Conservation (phyloP, 2,113 vertebrate genomes). For the Semnopithecus entellus region DNA sequence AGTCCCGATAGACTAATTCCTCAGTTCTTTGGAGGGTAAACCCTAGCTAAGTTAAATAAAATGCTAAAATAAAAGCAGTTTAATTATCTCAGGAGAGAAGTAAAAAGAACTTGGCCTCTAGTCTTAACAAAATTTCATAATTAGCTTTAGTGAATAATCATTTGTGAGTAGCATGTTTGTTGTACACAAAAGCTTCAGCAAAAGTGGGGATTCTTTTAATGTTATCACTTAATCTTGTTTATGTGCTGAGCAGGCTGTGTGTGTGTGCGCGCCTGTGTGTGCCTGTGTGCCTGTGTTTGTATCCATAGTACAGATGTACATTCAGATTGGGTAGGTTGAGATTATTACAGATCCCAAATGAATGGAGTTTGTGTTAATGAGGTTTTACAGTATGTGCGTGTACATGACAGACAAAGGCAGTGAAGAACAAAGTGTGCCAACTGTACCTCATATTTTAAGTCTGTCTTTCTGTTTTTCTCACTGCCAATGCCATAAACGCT, state of each 20-base stretch:
- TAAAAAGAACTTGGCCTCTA: conserved; percentile 38
- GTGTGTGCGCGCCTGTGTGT: background rate
- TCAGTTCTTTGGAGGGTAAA: conserved; percentile 60
- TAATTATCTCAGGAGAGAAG: conserved; percentile 52
- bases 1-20: conserved; percentile 56
- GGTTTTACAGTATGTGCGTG: background rate
- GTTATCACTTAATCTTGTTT: conserved; percentile 23
- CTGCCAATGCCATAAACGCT: background rate
- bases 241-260: background rate
- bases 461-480: conserved; percentile 35
- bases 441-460: conserved; percentile 32
- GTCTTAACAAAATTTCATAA: conserved; percentile 62
- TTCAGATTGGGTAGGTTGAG: background rate
- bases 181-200: conserved; percentile 40
- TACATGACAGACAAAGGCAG: conserved; percentile 28
- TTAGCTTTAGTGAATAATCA: conserved; percentile 44
- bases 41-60: conserved; percentile 58
- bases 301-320: background rate
- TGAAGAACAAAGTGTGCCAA: conserved; percentile 24
- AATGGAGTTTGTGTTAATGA: conserved; percentile 37
- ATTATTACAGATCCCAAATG: conserved; percentile 36
- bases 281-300: background rate
- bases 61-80: conserved; percentile 56
- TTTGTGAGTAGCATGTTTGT: conserved; percentile 49
- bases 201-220: background rate